phyloP scores from a whole-genome alignment of 2,797 vertebrate species.

The Falco columbarius region DNA sequence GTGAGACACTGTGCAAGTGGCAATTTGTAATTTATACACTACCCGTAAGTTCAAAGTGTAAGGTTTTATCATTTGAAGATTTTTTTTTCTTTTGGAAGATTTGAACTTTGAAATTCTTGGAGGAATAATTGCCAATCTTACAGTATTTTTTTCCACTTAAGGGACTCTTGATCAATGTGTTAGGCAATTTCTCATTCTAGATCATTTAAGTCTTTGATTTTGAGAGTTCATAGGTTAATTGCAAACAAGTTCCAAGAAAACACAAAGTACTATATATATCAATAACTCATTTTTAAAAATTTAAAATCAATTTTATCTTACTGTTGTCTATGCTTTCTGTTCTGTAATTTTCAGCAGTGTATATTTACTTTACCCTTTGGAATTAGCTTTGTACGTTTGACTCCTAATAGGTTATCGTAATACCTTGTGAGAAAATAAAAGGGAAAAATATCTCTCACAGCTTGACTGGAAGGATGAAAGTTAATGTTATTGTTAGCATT shows the following conservation, averaged over 20 bases:
- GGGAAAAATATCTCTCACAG: background rate
- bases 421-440: background rate
- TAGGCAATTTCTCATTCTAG: background rate
- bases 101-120: background rate
- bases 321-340: background rate
- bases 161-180: background rate
- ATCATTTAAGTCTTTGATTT: background rate
- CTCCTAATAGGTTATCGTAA: background rate
- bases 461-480: background rate
- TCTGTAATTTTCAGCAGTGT: background rate
- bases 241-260: background rate
- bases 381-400: background rate
- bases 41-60: background rate
- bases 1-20: slow-evolving; percentile 35
- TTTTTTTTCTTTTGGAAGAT: background rate
- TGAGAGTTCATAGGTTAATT: background rate
- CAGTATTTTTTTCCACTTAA: background rate
- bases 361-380: background rate
- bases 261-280: background rate
- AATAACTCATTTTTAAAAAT: background rate
- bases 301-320: background rate
- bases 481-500: background rate
- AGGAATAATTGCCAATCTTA: background rate
- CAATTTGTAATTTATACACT: slow-evolving; percentile 36
- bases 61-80: background rate